Evolutionary conservation across 2,888 invertebrate species (phyloP).

Genomic region (Itoplectis maculator): DNA sequence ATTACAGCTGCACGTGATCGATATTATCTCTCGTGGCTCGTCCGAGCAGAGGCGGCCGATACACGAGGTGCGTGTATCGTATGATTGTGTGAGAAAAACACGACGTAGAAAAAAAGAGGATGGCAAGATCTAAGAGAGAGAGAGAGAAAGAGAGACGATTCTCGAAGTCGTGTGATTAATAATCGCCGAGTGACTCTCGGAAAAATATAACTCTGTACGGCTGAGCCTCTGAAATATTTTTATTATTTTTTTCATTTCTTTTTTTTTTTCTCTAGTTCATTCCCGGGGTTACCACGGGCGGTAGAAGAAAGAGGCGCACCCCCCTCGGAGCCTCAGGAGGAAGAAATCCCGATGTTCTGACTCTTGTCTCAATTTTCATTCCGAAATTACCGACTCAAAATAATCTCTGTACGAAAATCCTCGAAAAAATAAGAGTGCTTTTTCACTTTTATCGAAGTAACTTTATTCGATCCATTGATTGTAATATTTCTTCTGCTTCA

Average conservation of each 20-base stretch:
- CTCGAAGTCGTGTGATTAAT: constrained; percentile 66
- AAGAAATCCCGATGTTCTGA: constrained; percentile 40
- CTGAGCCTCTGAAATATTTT: constrained; percentile 1
- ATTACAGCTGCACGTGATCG: constrained; percentile 71
- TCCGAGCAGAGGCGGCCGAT: neutral
- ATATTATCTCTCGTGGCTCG: constrained; percentile 63
- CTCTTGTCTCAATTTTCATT: no score
- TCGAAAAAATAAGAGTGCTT: no score
- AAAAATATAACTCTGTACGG: constrained; percentile 62
- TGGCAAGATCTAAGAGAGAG: constrained; percentile 8
- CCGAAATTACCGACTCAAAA: no score
- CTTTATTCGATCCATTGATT: no score
- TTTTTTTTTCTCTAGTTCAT: constrained; percentile 33
- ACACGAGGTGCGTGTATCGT: neutral
- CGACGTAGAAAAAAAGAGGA: neutral
- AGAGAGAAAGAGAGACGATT: constrained; percentile 21
- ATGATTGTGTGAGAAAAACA: constrained; percentile 11
- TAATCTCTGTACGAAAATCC: no score
- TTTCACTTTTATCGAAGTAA: no score
- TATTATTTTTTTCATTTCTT: neutral
- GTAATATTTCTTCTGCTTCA: no score
- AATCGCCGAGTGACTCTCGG: constrained; percentile 70
- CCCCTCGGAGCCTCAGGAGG: constrained; percentile 57
- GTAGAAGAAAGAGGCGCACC: constrained; percentile 29
- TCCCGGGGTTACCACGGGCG: constrained; percentile 46